Base-by-base conservation (phyloP, 2,888 invertebrate species). In the Alitta virens region DNA sequence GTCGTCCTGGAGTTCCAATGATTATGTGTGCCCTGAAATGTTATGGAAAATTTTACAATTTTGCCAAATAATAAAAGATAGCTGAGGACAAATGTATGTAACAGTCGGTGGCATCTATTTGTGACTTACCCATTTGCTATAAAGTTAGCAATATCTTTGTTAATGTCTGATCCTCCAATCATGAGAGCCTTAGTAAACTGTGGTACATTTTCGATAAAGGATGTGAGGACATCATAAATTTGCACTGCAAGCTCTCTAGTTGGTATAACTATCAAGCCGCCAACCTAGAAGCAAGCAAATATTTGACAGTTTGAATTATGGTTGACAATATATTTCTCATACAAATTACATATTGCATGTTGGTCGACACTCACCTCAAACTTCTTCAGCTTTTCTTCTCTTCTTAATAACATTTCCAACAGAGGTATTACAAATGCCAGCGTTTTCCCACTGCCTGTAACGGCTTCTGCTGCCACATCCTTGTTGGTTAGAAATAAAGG, bases 371-470 rank as follows among this genome's bases (percentile, higher is more conserved):
- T 63, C 58, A 78, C 79, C 68, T 83, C 79, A 57, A 76, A 68
- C 64, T 75, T 78, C 58, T 78, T 79, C 67, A 78, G 67, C 23
- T 68, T 62, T 2, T 67, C 67, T 52, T 78, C 75, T 64, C 78
- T 75, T 26, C 67, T 65, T 27, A 68, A 64, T 55, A 99, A 82
- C 73, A 94, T 88, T 84, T 98, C 93, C 56, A 99, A 75, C 74
- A 95, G 81, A 0, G 99, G 99, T 50, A 99, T 88, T 14, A 98
- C 84, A 82, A 98, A 99, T 0, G 98, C 95, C 43, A 99, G 83
- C 0, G 98, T 99, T 84, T 99, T 99, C 0, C 99, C 99, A 68
- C 97, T 97, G 2, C 99, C 99, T 0, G 99, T 99, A 0, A 98
- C 94, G 2, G 99, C 98, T 83, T 99, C 97, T 0, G 92, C 98